Base-by-base conservation (phyloP, 1,140 invertebrate species). In the Vanessa atalanta region DNA sequence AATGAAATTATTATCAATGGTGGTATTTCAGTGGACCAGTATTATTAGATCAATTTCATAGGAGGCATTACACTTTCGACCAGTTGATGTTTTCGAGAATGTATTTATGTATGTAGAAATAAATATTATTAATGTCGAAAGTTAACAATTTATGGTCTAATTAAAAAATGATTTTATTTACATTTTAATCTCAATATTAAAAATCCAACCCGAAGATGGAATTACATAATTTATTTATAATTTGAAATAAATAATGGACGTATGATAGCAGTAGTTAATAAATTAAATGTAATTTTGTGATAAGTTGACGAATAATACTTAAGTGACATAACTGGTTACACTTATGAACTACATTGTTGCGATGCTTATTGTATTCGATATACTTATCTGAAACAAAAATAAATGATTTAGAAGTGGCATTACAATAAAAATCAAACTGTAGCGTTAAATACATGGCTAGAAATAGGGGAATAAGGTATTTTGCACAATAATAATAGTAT, bases 341-440 rank as follows among this genome's bases (percentile, higher is more conserved):
- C 37, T 72, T 72, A 66, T 47, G 15, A 43, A 65, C 63, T 70
- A 72, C 31, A 64, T 65, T 72, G 70, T 65, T 72, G 43, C 51
- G 20, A 65, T 47, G 37, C 9, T 43, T 9, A 43, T 43, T 43
- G 20, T 48, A 57, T 66, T 65, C 43, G 50, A 55, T 72, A 67
- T 47, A 20, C 20, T 20, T 20, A 66, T 67, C 74, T 76, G 69
- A 26, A 72, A 76, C 65, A 76, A 64, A 65, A 48, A 64, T 31
- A 57, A 47, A 31, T 51, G 9, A n/a, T 8, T 43, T 43, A 43
- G 9, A 43, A 11, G 37, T 8, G 23, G 6, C 6, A 60, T 55
- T 20, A 63, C 16, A 31, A 47, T 47, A 47, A 23, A 11, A 69
- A 43, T 9, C 6, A 43, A 8, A 43, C 1, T 43, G 9, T 4